A percentile compares a stretch with the other conserved stretches of the same genome.
phyloP scores from a whole-genome alignment of 2,888 invertebrate species.

The Buathra laborator region DNA sequence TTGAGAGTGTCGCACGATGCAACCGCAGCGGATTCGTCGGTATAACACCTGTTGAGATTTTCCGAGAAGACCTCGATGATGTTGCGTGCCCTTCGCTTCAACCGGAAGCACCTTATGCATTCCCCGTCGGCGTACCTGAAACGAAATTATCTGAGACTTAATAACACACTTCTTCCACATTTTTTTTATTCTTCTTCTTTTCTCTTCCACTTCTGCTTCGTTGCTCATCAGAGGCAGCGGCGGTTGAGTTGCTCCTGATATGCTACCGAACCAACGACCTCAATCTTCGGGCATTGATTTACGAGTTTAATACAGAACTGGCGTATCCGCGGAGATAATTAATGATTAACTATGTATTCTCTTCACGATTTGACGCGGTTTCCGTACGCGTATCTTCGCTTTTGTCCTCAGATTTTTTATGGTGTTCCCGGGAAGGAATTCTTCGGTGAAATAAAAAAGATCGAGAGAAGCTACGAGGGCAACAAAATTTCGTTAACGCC shows the following conservation, averaged over 20 bases:
- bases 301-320: not conserved
- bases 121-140: constrained; percentile 86
- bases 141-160: constrained; percentile 68
- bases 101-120: constrained; percentile 88
- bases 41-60: constrained; percentile 88
- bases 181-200: constrained; percentile 1
- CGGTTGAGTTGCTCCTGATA: constrained; percentile 2
- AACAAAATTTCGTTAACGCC: no score
- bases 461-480: no score
- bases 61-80: constrained; percentile 88
- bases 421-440: no score
- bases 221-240: constrained; percentile 34
- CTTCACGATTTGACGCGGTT: no score
- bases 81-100: constrained; percentile 87
- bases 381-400: no score
- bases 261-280: constrained; percentile 10
- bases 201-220: not conserved
- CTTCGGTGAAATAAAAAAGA: no score
- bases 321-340: not conserved
- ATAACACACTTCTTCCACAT: constrained; percentile 44
- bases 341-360: not conserved
- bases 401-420: no score
- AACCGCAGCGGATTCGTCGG: constrained; percentile 87
- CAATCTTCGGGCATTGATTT: constrained; percentile 41
- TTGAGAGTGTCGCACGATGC: constrained; percentile 86